A percentile compares a stretch with the other conserved stretches of the same genome.
Evolutionary conservation across 2,797 vertebrate genomes (phyloP).

Genomic region (Oceanodroma leucorhoa): DNA sequence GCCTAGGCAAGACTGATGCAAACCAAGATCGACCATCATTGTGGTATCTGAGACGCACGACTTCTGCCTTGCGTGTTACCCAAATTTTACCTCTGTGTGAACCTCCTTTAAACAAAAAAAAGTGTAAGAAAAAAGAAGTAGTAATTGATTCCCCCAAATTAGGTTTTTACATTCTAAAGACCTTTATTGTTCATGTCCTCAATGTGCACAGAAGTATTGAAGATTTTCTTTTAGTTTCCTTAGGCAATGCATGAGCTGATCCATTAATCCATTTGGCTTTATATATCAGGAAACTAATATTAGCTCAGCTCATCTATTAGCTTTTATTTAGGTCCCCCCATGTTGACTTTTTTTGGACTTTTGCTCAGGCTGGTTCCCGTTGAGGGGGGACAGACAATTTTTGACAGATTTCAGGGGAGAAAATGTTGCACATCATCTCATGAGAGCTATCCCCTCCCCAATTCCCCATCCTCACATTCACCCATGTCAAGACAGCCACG

Average conservation of each 20-base stretch:
- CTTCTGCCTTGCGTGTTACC: constrained; percentile 11
- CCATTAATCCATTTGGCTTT: constrained; percentile 80
- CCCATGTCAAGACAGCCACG: neutral
- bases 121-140: neutral
- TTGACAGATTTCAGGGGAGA: neutral
- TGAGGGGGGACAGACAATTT: neutral
- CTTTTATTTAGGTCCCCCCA: constrained; percentile 36
- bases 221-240: constrained; percentile 80
- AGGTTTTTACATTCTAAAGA: constrained; percentile 78
- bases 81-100: constrained; percentile 69
- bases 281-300: constrained; percentile 80
- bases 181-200: constrained; percentile 72
- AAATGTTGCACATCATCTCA: neutral
- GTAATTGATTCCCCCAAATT: constrained; percentile 79
- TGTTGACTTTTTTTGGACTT: constrained; percentile 9
- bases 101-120: constrained; percentile 56
- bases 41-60: neutral
- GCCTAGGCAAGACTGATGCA: constrained; percentile 46
- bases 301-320: constrained; percentile 56
- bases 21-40: constrained; percentile 25
- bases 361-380: neutral
- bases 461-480: neutral
- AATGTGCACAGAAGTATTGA: constrained; percentile 76
- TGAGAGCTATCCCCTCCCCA: neutral
- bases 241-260: constrained; percentile 74